phyloP scores from a whole-genome alignment of 2,888 invertebrate genomes.

The Merodon equestris region DNA sequence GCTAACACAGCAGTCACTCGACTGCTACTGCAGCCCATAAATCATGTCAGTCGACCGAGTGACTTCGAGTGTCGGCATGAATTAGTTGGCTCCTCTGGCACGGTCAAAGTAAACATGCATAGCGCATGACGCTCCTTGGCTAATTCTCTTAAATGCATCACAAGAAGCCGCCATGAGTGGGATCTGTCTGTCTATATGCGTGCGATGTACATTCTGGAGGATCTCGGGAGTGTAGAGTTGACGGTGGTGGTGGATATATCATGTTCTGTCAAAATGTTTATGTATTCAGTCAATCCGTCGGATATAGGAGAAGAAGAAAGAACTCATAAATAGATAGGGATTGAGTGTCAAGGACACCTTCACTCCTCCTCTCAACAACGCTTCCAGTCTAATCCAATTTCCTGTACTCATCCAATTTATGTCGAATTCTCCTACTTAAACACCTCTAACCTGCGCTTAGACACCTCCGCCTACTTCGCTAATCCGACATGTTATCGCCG shows the following conservation, averaged over 20 bases:
- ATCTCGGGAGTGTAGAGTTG: no score
- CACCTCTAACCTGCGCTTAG: constrained; percentile 39
- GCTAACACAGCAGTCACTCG: constrained; percentile 23
- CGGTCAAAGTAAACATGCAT: constrained; percentile 65
- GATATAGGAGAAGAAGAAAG: no score
- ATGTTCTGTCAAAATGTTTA: no score
- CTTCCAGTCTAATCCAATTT: no score
- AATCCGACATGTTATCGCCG: constrained; percentile 43
- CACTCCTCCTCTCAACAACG: no score
- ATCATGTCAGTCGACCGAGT: constrained; percentile 64
- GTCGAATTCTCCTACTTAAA: constrained; percentile 21
- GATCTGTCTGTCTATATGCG: no score
- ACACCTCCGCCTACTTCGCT: constrained; percentile 31
- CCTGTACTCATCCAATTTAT: no score
- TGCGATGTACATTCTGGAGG: no score
- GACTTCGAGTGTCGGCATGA: constrained; percentile 64
- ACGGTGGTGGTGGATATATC: no score
- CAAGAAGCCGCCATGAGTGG: constrained; percentile 45
- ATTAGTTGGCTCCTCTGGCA: constrained; percentile 38
- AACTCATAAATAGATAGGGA: no score
- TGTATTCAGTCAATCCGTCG: no score
- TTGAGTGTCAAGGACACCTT: no score
- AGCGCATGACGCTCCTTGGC: constrained; percentile 47
- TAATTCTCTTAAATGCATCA: constrained; percentile 49
- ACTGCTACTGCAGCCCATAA: constrained; percentile 36